Conservation (phyloP, 1,140 invertebrate species). For the Drosophila kikkawai region DNA sequence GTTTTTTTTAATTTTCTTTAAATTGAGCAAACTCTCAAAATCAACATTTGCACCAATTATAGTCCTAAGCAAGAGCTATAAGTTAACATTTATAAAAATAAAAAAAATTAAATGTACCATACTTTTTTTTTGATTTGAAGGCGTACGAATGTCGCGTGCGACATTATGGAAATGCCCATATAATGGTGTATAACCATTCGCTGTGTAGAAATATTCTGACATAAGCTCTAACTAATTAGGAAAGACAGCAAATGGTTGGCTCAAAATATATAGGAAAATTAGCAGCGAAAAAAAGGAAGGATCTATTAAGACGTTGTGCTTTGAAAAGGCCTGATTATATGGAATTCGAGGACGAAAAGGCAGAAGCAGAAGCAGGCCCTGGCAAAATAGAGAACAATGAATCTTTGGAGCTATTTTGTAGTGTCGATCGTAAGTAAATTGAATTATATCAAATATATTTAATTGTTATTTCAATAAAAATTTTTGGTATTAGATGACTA, state of each 20-base stretch:
- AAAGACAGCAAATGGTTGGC: not conserved
- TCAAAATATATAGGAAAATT: not conserved
- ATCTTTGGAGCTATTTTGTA: not conserved
- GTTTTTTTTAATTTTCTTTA: no score
- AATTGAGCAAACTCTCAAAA: no score
- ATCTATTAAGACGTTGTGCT: not conserved
- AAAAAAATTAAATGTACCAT: no score
- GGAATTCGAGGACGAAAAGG: not conserved
- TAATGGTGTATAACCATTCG: no score
- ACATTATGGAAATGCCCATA: no score
- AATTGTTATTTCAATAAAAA: not conserved
- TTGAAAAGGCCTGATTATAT: not conserved
- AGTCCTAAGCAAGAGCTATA: no score
- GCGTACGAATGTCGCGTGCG: no score
- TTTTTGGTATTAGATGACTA: not conserved
- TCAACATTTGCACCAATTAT: no score
- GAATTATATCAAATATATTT: not conserved
- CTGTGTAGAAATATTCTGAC: no score
- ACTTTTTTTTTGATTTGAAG: no score
- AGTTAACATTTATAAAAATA: no score
- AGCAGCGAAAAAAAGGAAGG: not conserved
- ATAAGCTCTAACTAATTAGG: not conserved
- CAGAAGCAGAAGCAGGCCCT: not conserved
- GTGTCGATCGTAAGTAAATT: not conserved
- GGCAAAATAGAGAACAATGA: not conserved